A percentile compares a stretch with the other conserved stretches of the same genome.
phyloP scores from a whole-genome alignment of 1,140 invertebrate species.

The Rhagoletis zephyria region DNA sequence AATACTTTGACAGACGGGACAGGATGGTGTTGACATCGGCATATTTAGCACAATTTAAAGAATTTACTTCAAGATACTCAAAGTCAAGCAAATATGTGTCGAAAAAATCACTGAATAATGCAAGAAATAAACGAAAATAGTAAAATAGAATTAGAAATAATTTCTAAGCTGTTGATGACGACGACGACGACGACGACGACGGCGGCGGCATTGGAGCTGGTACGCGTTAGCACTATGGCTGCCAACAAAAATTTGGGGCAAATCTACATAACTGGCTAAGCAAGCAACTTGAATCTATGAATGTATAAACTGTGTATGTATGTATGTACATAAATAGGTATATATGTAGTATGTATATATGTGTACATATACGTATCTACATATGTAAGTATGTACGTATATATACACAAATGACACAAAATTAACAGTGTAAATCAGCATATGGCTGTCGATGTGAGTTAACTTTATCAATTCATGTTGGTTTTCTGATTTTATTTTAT shows the following conservation, averaged over 20 bases:
- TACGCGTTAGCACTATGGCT: neutral
- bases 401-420: neutral
- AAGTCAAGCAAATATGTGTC: neutral
- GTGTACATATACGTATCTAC: neutral
- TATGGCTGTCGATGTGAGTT: neutral
- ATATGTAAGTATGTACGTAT: neutral
- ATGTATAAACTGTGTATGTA: neutral
- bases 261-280: neutral
- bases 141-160: neutral
- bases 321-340: too few relatives aligned
- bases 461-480: neutral
- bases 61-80: slow-evolving; percentile 6
- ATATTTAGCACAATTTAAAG: slow-evolving; percentile 14
- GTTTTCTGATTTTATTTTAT: neutral
- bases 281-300: neutral
- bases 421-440: neutral
- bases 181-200: too few relatives aligned
- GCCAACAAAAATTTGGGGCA: neutral
- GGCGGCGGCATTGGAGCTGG: neutral
- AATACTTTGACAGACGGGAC: neutral
- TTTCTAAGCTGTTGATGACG: neutral
- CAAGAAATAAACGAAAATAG: neutral
- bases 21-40: neutral
- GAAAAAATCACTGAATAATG: neutral
- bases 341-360: neutral